Evolutionary conservation across 2,888 invertebrate species (phyloP).

Genomic region (Lasius fuliginosus): DNA sequence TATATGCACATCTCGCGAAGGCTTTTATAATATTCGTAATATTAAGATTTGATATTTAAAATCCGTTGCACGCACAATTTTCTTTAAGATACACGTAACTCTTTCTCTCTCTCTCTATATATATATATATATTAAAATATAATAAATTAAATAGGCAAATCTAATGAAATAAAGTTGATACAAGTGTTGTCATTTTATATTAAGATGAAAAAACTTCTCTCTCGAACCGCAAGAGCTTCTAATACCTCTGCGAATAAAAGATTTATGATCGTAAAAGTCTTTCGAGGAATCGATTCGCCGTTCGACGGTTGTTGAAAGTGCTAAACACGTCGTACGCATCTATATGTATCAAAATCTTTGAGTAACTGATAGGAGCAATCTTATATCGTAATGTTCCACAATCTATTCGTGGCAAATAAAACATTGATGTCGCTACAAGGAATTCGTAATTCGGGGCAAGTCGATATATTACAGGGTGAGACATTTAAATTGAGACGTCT

Average conservation of each 20-base stretch:
- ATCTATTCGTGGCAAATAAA: constrained; percentile 26
- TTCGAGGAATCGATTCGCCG: constrained; percentile 43
- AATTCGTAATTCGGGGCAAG: constrained; percentile 38
- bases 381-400: constrained; percentile 21
- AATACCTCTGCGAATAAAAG: constrained; percentile 40
- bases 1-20: neutral
- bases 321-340: constrained; percentile 50
- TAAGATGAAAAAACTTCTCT: constrained; percentile 2
- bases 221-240: constrained; percentile 7
- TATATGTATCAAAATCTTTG: neutral
- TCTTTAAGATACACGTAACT: neutral
- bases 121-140: no score
- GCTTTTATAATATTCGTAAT: neutral
- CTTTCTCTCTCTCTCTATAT: neutral
- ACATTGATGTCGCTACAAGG: constrained; percentile 28
- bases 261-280: constrained; percentile 41
- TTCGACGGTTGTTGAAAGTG: constrained; percentile 26
- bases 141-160: neutral
- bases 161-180: neutral
- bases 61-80: neutral
- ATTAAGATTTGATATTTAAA: neutral
- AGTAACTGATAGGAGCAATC: constrained; percentile 15
- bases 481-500: no score
- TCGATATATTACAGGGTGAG: neutral
- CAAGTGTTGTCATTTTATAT: neutral